Evolutionary conservation across 2,888 invertebrate species (phyloP), one percentile per base, ranked within the genome.

Genomic region (Pyrgus malvae): DNA sequence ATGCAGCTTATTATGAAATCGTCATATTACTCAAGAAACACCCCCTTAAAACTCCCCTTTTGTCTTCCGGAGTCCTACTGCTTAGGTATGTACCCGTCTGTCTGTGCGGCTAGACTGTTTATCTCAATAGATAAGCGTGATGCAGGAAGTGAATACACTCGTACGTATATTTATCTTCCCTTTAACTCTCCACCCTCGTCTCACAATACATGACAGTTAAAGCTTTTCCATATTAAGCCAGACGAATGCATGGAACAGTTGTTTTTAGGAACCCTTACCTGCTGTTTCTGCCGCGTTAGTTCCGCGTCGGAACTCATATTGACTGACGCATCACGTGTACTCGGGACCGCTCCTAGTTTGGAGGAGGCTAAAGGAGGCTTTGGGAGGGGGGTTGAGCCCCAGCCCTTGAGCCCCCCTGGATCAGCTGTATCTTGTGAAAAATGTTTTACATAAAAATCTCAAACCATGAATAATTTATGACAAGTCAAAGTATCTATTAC

Each of bases 71-170:
- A 53, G 45, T 31, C n/a, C 40, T 25, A n/a, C 53, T 53, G 45
- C 53, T 53, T 53, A 45, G 45, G 29, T 53, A 53, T 53, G 53
- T 53, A 53, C 53, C 44, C 27, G 53, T 46, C 53, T 50, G 49
- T 49, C 49, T 53, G 53, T 21, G 45, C 53, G 51, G 35, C 51
- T 53, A 53, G 53, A 53, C 53, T 45, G 45, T 53, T 53, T 53
- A 53, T 53, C 53, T 53, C 53, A 46, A 46, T 45, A 53, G 53
- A 53, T 53, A 53, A 53, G 46, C 45, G 53, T 51, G 37, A 48
- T 41, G 46, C 25, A 51, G 51, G 51, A 56, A 51, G 48, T 51
- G 46, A 48, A 56, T 45, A 35, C 50, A 42, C 35, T 48, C 46
- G 46, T 51, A 51, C 46, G 19, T 51, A 51, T 46, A 46, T 51